Evolutionary conservation across 2,888 invertebrate genomes (phyloP).

Genomic region (Suillia variegata): DNA sequence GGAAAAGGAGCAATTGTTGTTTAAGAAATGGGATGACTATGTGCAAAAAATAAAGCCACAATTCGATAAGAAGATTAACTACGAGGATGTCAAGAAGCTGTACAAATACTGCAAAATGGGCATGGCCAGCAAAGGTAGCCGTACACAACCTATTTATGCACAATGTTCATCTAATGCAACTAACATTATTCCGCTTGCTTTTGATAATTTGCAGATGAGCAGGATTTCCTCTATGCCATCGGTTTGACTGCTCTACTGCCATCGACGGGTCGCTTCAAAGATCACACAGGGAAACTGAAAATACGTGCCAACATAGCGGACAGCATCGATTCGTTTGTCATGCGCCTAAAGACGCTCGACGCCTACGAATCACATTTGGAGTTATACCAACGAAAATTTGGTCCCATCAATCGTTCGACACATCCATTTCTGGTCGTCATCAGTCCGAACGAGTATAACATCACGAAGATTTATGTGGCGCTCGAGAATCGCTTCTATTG

Average conservation of each 20-base stretch:
- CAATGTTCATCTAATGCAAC: background rate
- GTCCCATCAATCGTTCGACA: background rate
- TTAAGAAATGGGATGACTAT: background rate
- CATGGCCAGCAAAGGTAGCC: background rate
- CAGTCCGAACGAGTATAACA: background rate
- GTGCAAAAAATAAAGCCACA: background rate
- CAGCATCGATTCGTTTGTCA: background rate
- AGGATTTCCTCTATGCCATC: constrained; percentile 1
- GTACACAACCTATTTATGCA: background rate
- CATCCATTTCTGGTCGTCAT: background rate
- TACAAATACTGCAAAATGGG: constrained; percentile 1
- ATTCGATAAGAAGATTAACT: background rate
- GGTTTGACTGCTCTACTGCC: background rate
- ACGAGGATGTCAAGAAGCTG: background rate
- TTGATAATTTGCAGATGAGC: background rate
- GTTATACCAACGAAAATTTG: background rate
- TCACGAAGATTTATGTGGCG: background rate
- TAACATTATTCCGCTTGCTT: no score
- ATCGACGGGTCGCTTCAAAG: background rate
- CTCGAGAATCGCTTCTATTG: constrained; percentile 1
- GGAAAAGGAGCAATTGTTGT: background rate
- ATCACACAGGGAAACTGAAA: background rate
- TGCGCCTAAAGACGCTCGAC: background rate
- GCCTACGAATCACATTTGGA: background rate
- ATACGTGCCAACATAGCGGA: background rate